These are phyloP conservation scores for Rhamphomyia laevipes DNA, from an alignment of 2,888 invertebrate genomes.

Conservation along the genomic window DNA sequence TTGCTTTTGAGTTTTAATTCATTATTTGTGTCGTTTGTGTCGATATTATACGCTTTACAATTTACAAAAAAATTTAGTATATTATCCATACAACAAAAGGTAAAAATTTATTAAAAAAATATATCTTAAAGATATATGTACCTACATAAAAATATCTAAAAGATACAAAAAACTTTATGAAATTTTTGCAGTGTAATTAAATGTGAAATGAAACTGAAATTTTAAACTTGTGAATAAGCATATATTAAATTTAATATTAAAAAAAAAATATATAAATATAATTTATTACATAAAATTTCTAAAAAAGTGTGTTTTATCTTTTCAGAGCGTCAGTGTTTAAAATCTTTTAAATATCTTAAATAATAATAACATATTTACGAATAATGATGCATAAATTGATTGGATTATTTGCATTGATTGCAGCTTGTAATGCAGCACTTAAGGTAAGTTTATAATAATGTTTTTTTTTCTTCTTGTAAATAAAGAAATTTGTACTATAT, in stretches of 20 bases:
- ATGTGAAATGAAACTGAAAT: too few relatives aligned
- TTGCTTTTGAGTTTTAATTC: too few relatives aligned
- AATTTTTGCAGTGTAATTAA: too few relatives aligned
- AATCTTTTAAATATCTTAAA: background rate
- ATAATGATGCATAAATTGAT: constrained; percentile 7
- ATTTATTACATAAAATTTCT: background rate
- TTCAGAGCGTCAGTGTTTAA: too few relatives aligned
- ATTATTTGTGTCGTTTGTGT: too few relatives aligned
- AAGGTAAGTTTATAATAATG: constrained; percentile 23
- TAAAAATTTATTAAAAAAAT: too few relatives aligned
- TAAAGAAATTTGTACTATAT: background rate
- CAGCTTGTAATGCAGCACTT: constrained; percentile 20
- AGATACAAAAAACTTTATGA: too few relatives aligned
- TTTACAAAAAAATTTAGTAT: too few relatives aligned
- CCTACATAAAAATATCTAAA: too few relatives aligned
- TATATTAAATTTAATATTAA: background rate
- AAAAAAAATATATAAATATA: background rate
- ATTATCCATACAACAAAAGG: too few relatives aligned
- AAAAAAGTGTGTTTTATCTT: background rate
- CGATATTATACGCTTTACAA: too few relatives aligned
- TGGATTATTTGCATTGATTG: constrained; percentile 22
- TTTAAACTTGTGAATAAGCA: background rate
- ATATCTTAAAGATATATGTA: too few relatives aligned
- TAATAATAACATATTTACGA: background rate
- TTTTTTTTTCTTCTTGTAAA: background rate